Base-by-base conservation (phyloP, 2,797 vertebrate genomes). In the Schizopygopsis malacanthus region DNA sequence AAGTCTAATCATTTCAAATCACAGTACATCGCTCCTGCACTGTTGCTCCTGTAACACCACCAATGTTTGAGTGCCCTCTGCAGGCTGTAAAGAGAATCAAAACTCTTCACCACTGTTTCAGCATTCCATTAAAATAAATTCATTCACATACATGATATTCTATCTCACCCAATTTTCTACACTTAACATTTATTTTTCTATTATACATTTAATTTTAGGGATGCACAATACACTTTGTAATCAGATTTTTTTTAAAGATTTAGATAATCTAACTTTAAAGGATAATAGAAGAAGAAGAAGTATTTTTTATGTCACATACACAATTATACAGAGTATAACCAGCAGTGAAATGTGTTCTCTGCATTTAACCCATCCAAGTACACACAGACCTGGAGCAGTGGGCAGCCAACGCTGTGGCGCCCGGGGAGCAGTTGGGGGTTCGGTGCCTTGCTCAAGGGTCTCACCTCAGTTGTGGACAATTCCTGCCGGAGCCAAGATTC, bases 1-100 rank as follows among this genome's bases (percentile, higher is more conserved):
- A 79, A 69, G 47, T 56, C 65, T 13, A 22, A 45, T 43, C 7
- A 79, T 71, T 59, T 67, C 18, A 56, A 50, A 59, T 69, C 11
- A 16, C 59, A 81, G 37, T 78, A 6, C 20, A 11, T 70, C 7
- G 59, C 37, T 33, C 20, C 37, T 41, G 28, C 0, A 18, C 47
- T 52, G 16, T 54, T 61, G 43, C 50, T 81, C 18, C 52, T 61
- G 25, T 18, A 61, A 52, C 28, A 75, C 56, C n/a, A 39, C 12
- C 67, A 39, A 63, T 87, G 81, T 71, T 81, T 63, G 10, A 83
- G 56, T 79, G 86, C 88, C 90, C 83, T 87, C 91, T 89, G 41
- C 87, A 88, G 90, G 37, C 6, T 41, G 2, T 12, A n/a, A n/a
- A 52, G 63, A 37, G 11, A 37, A 63, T 63, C 43, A 67, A 9